These are phyloP conservation scores for Dromaius novaehollandiae DNA, from an alignment of 2,113 vertebrate genomes.

Conservation along the genomic window DNA sequence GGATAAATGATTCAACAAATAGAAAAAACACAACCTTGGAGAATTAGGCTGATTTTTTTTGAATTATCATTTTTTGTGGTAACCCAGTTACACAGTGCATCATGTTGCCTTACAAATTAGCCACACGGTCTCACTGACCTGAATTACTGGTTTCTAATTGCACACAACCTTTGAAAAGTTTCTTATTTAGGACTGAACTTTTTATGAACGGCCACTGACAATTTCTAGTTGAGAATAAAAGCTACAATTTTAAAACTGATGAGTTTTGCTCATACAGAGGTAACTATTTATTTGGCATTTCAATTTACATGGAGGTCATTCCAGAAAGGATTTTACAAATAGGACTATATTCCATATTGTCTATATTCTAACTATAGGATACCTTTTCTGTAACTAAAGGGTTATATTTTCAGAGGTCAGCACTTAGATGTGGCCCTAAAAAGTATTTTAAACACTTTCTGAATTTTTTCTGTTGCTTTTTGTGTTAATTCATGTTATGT, in stretches of 20 bases:
- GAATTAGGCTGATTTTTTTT: neutral
- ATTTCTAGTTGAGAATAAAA: neutral
- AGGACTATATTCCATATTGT: neutral
- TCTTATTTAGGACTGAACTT: constrained; percentile 52
- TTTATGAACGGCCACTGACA: constrained; percentile 27
- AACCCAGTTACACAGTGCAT: neutral
- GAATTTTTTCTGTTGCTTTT: neutral
- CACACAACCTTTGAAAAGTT: constrained; percentile 16
- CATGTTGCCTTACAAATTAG: constrained; percentile 37
- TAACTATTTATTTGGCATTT: neutral
- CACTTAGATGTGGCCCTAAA: neutral
- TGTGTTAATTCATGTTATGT: neutral
- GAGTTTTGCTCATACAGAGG: neutral
- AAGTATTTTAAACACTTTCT: neutral
- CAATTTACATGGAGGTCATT: neutral
- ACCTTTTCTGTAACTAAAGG: neutral
- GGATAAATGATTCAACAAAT: constrained; percentile 1
- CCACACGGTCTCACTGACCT: constrained; percentile 19
- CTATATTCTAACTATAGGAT: neutral
- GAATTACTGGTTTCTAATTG: constrained; percentile 53
- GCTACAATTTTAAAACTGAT: neutral
- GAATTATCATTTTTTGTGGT: neutral
- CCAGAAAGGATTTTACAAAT: neutral
- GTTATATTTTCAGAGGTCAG: neutral
- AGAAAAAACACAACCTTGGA: neutral